These are phyloP conservation scores for Lasioglossum zephyrum DNA, from an alignment of 2,888 invertebrate species.

Conservation along the genomic window DNA sequence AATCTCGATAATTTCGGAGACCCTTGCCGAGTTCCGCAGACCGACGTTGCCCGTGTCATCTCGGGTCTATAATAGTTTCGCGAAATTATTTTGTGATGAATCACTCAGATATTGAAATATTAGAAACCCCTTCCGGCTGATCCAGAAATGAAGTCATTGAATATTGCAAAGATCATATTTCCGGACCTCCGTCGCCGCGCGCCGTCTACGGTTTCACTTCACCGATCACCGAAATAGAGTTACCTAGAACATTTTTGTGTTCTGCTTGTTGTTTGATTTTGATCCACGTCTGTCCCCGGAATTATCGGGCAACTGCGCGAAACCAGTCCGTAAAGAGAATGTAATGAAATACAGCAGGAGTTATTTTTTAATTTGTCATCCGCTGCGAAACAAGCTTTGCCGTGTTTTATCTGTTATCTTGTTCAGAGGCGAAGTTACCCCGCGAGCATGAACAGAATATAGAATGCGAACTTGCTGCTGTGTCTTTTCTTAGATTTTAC, in stretches of 20 bases:
- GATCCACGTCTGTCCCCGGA: too few species aligned
- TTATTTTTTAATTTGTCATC: not conserved
- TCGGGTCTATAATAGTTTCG: not conserved
- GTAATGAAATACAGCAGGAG: not conserved
- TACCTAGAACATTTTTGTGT: not conserved
- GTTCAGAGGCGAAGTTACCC: not conserved
- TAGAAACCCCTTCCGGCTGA: too few species aligned
- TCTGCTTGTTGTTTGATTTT: too few species aligned
- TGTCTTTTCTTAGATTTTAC: not conserved
- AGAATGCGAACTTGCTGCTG: not conserved
- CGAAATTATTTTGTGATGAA: slow-evolving; percentile 6
- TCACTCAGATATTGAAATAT: not conserved
- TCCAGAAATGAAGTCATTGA: not conserved
- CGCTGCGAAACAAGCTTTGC: not conserved
- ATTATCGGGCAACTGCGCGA: not conserved
- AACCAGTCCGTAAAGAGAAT: not conserved
- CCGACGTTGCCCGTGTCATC: not conserved
- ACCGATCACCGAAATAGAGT: not conserved
- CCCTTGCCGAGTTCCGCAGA: not conserved
- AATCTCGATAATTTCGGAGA: slow-evolving; percentile 48
- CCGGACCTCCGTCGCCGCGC: not conserved
- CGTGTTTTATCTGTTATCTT: not conserved
- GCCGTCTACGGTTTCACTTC: not conserved
- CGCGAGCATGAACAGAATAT: not conserved
- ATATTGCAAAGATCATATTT: not conserved